These are phyloP conservation scores for Panorpa germanica DNA, from an alignment of 2,888 invertebrate species.

Conservation along the genomic window DNA sequence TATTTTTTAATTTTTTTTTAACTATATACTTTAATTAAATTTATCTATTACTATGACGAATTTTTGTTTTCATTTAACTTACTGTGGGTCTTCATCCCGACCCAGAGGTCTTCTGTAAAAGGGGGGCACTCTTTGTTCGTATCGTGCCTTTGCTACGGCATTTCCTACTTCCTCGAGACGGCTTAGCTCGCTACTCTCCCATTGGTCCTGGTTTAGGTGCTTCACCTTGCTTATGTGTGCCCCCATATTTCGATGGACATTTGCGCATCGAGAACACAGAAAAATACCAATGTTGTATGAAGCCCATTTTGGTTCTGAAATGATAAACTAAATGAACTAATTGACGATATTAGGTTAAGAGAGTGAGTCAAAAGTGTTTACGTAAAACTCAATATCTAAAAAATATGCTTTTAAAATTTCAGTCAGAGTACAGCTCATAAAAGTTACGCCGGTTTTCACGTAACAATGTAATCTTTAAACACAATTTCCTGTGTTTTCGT, in stretches of 20 bases:
- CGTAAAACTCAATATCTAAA: no score
- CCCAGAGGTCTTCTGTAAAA: constrained; percentile 63
- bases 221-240: constrained; percentile 80
- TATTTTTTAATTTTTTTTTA: no score
- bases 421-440: no score
- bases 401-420: no score
- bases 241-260: constrained; percentile 69
- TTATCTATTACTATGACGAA: no score
- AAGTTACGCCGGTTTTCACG: no score
- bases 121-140: constrained; percentile 65
- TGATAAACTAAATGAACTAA: constrained; percentile 8
- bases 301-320: constrained; percentile 73
- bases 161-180: constrained; percentile 75
- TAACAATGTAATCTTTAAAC: no score
- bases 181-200: constrained; percentile 74
- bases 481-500: no score
- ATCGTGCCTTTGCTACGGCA: constrained; percentile 49
- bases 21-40: no score
- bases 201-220: constrained; percentile 67
- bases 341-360: no score
- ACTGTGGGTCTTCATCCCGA: constrained; percentile 66
- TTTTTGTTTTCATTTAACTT: no score
- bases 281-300: constrained; percentile 81
- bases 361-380: no score
- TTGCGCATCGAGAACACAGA: constrained; percentile 68